Evolutionary conservation across 1,140 invertebrate genomes (phyloP).

Genomic region (Oedothorax gibbosus): DNA sequence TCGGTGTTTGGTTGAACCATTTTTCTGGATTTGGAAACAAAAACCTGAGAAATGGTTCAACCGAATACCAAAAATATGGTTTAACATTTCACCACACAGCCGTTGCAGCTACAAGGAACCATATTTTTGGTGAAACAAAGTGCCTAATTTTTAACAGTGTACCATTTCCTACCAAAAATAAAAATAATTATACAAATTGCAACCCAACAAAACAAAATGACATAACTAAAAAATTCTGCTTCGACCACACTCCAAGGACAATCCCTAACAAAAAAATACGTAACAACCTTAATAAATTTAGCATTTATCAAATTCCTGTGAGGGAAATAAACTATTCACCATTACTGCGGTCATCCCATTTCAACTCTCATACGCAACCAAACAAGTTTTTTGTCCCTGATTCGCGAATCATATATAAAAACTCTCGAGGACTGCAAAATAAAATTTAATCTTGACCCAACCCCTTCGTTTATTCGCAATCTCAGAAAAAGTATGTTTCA

Average conservation of each 20-base stretch:
- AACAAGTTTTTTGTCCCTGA: slow-evolving; percentile 20
- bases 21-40: no score
- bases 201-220: no score
- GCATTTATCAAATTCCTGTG: background rate
- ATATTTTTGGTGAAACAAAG: no score
- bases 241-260: background rate
- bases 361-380: slow-evolving; percentile 1
- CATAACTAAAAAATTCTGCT: background rate
- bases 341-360: background rate
- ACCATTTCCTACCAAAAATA: no score
- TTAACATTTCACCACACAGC: no score
- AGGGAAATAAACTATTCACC: slow-evolving; percentile 4
- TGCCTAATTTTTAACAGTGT: no score
- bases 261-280: background rate
- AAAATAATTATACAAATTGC: no score
- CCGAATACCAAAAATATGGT: no score
- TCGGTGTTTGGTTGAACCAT: no score
- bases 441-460: background rate
- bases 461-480: slow-evolving; percentile 12
- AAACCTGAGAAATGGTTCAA: no score
- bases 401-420: slow-evolving; percentile 25
- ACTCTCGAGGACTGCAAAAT: slow-evolving; percentile 12
- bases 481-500: slow-evolving; percentile 10
- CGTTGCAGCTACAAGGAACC: no score
- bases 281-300: background rate